These are phyloP conservation scores for Alosa alosa DNA, from an alignment of 2,113 vertebrate genomes.

Conservation along the genomic window DNA sequence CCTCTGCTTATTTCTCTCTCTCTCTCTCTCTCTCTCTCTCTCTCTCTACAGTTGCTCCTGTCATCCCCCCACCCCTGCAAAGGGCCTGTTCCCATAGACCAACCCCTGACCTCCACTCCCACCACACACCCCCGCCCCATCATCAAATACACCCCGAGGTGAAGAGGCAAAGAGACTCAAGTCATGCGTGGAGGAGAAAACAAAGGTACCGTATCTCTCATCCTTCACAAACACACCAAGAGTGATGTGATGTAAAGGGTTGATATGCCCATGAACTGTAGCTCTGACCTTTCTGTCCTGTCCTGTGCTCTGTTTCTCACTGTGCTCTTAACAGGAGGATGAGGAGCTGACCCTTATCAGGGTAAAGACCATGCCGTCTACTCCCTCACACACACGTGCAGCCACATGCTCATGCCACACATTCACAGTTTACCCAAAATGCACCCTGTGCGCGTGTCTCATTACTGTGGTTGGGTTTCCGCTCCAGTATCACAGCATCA, in stretches of 20 bases:
- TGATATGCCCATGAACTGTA: neutral
- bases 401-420: neutral
- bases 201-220: constrained; percentile 1
- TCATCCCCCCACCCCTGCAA: constrained; percentile 30
- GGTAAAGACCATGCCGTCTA: neutral
- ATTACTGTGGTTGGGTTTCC: no score
- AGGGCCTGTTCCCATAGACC: constrained; percentile 27
- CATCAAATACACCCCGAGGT: constrained; percentile 21
- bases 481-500: no score
- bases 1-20: constrained; percentile 27
- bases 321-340: neutral
- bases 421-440: neutral
- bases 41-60: neutral
- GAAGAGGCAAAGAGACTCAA: constrained; percentile 14
- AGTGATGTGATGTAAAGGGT: neutral
- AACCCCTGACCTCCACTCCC: constrained; percentile 48
- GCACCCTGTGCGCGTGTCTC: no score
- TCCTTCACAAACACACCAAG: neutral
- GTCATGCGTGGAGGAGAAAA: constrained; percentile 27
- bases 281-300: neutral
- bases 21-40: constrained; percentile 57
- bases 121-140: constrained; percentile 29
- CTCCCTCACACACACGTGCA: neutral
- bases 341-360: neutral
- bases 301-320: neutral